Base-by-base conservation (phyloP, 2,888 invertebrate genomes). In the Monoplex corrugatus region DNA sequence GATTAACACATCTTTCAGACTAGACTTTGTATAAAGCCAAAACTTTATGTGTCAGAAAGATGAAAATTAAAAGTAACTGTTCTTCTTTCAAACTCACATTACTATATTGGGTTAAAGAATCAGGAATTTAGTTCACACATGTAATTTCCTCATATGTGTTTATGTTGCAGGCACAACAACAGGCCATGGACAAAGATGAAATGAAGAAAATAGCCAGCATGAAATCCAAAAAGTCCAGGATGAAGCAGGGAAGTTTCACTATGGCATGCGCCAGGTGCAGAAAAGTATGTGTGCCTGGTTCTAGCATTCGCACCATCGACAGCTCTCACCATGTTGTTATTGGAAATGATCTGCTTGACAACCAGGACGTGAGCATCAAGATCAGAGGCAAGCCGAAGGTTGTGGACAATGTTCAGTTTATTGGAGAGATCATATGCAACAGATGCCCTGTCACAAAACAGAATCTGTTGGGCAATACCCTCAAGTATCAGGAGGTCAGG, bases 361-460 rank as follows among this genome's bases (percentile, higher is more conserved):
- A 90, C 19, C 82, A 92, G 13, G 82, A 89, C n/a, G 87, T 92
- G 5, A 78, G 68, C 57, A 86, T 85, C n/a, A 88, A 88, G 2
- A 87, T 90, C 63, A 91, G n/a, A 5, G 38, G n/a, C 6, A 72
- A 45, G 40, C 80, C 80, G 35, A 89, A 78, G 72, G 40, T 28
- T 10, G 57, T 89, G 78, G 90, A 89, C 23, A 89, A 90, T 43
- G 88, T 92, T 38, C 86, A 88, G 57, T 90, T 86, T 40, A 92
- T 89, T 28, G 93, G 91, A 19, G 92, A 92, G 82, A 88, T 93
- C 50, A 89, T 86, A 57, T 93, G 93, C 89, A 90, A 89, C 35
- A 84, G 90, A 45, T 93, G 93, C 83, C 83, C 83, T 13, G 45
- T 44, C 44, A 83, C 16, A 13, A 83, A 32, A 44, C 63, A 91